These are phyloP conservation scores for Fistularia commersonii DNA, from an alignment of 2,797 vertebrate genomes.

Conservation along the genomic window DNA sequence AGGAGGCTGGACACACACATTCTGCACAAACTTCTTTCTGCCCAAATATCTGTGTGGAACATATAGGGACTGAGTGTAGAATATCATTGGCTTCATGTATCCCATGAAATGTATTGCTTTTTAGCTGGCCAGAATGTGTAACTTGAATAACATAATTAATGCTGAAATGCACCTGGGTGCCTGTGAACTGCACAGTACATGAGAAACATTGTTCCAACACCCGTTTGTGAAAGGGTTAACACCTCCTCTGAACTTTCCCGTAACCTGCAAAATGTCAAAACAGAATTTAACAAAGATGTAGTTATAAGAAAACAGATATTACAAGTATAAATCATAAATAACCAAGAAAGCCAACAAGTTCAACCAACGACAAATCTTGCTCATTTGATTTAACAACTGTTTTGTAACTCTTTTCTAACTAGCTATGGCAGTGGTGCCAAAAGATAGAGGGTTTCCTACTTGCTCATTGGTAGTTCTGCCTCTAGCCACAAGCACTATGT, in stretches of 20 bases:
- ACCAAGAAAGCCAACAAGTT: not conserved
- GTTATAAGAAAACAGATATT: not conserved
- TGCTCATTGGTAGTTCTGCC: conserved; percentile 97
- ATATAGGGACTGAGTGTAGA: not conserved
- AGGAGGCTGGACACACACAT: conserved; percentile 84
- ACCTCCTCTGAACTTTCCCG: conserved; percentile 93
- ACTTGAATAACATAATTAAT: not conserved
- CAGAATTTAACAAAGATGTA: too few relatives aligned
- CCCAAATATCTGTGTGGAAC: conserved; percentile 83
- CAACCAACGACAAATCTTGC: too few relatives aligned
- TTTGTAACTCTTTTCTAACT: too few relatives aligned
- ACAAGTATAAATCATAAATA: not conserved
- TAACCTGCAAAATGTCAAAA: conserved; percentile 76
- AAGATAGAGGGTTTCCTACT: conserved; percentile 58
- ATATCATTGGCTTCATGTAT: not conserved
- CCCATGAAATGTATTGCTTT: not conserved
- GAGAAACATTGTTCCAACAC: conserved; percentile 89
- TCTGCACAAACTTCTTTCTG: conserved; percentile 81
- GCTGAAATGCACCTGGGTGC: conserved; percentile 82
- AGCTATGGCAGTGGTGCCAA: not conserved
- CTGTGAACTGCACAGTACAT: conserved; percentile 93
- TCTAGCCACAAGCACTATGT: conserved; percentile 93
- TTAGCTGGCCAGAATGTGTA: not conserved
- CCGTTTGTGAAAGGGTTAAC: conserved; percentile 97
- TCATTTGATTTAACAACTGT: too few relatives aligned